Percentiles rank a stretch among this genome's conserved stretches.
phyloP scores from a whole-genome alignment of 2,888 invertebrate species.

The Nemotelus pantherinus region DNA sequence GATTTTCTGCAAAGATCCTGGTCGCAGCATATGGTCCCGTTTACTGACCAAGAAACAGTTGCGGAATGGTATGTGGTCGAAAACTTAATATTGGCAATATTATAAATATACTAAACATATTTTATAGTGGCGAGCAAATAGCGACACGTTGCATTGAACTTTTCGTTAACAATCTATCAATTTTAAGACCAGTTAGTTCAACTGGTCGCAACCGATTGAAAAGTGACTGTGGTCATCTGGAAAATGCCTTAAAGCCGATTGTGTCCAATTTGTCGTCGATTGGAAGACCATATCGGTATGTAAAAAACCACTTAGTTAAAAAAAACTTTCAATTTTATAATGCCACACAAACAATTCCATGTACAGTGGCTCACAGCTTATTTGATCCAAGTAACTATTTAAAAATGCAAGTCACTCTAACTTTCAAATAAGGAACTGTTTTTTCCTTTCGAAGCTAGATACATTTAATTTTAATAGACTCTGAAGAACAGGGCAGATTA shows the following conservation, averaged over 20 bases:
- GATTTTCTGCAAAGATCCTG: slow-evolving; percentile 80
- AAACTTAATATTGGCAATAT: background rate
- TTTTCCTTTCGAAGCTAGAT: no score
- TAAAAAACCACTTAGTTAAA: background rate
- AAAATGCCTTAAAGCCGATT: slow-evolving; percentile 70
- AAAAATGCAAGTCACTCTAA: no score
- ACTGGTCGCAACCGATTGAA: slow-evolving; percentile 84
- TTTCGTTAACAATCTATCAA: slow-evolving; percentile 86
- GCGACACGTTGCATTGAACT: slow-evolving; percentile 83
- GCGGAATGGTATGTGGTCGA: slow-evolving; percentile 67
- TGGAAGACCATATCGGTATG: slow-evolving; percentile 73
- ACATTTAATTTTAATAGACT: no score
- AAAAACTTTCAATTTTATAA: background rate
- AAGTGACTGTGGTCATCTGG: slow-evolving; percentile 74
- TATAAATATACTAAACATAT: slow-evolving; percentile 55
- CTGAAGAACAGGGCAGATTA: no score
- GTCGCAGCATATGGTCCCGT: slow-evolving; percentile 74
- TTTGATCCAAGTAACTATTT: no score
- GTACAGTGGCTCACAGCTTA: no score
- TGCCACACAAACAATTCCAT: no score
- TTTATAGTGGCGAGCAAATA: slow-evolving; percentile 73
- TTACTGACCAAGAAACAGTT: slow-evolving; percentile 74
- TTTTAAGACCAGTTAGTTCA: slow-evolving; percentile 81
- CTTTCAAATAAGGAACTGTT: no score
- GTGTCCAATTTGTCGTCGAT: slow-evolving; percentile 70